phyloP scores from a whole-genome alignment of 1,140 invertebrate genomes.

The Micrasema minimum region DNA sequence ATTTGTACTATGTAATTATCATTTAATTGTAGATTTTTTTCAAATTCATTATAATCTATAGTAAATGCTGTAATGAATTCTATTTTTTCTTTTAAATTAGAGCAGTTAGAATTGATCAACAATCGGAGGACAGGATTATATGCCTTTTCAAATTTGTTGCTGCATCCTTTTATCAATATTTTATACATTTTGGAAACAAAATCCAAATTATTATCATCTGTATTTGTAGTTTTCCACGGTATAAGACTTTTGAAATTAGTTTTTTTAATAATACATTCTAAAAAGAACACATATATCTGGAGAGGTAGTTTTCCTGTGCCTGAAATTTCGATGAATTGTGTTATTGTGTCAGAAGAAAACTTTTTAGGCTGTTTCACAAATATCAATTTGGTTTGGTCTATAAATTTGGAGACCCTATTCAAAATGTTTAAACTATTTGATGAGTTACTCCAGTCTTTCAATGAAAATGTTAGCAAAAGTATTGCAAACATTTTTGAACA shows the following conservation, averaged over 20 bases:
- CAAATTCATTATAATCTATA: constrained; percentile 24
- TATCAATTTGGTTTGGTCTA: constrained; percentile 58
- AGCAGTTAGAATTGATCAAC: constrained; percentile 61
- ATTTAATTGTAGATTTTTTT: constrained; percentile 1
- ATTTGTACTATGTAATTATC: constrained; percentile 34
- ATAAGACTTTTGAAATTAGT: constrained; percentile 55
- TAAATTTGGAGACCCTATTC: constrained; percentile 56
- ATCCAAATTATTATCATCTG: constrained; percentile 7
- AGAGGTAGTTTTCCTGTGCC: constrained; percentile 60
- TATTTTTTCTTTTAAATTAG: constrained; percentile 61
- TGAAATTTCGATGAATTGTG: constrained; percentile 58
- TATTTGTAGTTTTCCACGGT: constrained; percentile 61
- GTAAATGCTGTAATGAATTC: constrained; percentile 66
- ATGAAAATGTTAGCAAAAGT: constrained; percentile 43
- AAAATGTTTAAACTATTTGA: constrained; percentile 28
- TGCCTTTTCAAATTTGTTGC: constrained; percentile 37
- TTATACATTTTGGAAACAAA: constrained; percentile 45
- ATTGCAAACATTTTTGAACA: constrained; percentile 44
- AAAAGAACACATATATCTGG: constrained; percentile 61
- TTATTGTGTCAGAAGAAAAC: constrained; percentile 57
- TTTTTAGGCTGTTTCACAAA: constrained; percentile 52
- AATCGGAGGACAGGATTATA: constrained; percentile 57
- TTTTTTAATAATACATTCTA: constrained; percentile 59
- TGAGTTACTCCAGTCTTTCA: constrained; percentile 37
- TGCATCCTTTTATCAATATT: constrained; percentile 41